A percentile compares a stretch with the other conserved stretches of the same genome.
Conservation (phyloP, 1,140 invertebrate genomes). For the Vanessa atalanta region DNA sequence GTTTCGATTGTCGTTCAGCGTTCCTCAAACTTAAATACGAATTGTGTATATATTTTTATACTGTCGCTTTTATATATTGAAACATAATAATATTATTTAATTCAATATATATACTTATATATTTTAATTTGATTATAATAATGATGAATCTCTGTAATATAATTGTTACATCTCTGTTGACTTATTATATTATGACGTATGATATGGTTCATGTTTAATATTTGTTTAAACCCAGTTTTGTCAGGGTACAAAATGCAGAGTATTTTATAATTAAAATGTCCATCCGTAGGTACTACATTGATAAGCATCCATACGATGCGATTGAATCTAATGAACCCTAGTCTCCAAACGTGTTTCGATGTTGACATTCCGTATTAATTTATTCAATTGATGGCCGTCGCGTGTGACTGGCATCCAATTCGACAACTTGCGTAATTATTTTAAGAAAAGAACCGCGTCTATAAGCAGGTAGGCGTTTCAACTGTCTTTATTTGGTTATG, state of each 20-base stretch:
- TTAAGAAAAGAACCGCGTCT: conserved; percentile 23
- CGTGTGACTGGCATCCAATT: conserved; percentile 40
- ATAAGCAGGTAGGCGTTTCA: conserved; percentile 33
- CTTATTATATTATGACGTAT: no score
- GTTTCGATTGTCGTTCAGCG: conserved; percentile 18
- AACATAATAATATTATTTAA: no score
- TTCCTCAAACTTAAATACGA: background rate
- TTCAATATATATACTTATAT: no score
- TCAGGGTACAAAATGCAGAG: no score
- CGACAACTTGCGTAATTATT: conserved; percentile 35
- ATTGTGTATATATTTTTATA: background rate
- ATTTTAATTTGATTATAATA: no score
- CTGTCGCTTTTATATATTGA: no score
- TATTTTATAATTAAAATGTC: background rate
- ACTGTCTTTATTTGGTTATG: background rate
- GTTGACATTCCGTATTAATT: conserved; percentile 38
- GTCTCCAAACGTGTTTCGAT: background rate
- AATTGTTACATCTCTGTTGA: no score
- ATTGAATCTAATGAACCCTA: background rate
- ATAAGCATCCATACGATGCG: background rate
- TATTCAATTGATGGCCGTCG: conserved; percentile 35
- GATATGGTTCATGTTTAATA: no score
- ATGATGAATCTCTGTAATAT: no score
- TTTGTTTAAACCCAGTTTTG: no score
- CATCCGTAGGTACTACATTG: background rate